Conservation (phyloP, 2,888 invertebrate genomes). For the Petrophora chlorosata region DNA sequence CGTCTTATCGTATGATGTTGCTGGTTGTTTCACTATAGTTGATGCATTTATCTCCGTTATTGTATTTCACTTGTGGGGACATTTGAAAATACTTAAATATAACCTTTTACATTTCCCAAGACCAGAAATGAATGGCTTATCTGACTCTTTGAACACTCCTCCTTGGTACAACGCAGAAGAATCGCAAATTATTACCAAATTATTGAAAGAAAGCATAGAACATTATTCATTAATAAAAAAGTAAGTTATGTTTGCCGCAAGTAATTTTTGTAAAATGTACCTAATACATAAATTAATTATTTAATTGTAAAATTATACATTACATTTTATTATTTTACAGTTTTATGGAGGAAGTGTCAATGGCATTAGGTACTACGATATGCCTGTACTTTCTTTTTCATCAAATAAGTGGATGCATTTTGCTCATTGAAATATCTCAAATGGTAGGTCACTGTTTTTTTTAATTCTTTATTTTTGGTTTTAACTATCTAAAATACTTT, state of each 20-base stretch:
- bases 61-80: conserved; percentile 7
- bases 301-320: no score
- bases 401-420: conserved; percentile 33
- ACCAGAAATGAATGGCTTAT: not conserved
- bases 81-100: conserved; percentile 5
- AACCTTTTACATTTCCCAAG: conserved; percentile 2
- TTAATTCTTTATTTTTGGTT: not conserved
- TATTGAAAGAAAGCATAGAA: no score
- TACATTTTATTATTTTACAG: conserved; percentile 3
- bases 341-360: not conserved
- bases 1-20: not conserved
- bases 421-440: conserved; percentile 34
- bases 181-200: not conserved
- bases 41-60: not conserved
- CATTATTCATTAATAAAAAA: no score
- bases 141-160: not conserved
- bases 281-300: no score
- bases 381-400: conserved; percentile 16
- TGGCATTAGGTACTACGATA: not conserved
- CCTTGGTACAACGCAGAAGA: conserved; percentile 6
- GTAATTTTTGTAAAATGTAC: no score
- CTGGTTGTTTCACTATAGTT: not conserved
- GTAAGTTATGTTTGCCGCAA: no score
- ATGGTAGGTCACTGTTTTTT: no score
- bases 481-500: not conserved